Evolutionary conservation across 2,797 vertebrate species (phyloP).

Genomic region (Helostoma temminkii): DNA sequence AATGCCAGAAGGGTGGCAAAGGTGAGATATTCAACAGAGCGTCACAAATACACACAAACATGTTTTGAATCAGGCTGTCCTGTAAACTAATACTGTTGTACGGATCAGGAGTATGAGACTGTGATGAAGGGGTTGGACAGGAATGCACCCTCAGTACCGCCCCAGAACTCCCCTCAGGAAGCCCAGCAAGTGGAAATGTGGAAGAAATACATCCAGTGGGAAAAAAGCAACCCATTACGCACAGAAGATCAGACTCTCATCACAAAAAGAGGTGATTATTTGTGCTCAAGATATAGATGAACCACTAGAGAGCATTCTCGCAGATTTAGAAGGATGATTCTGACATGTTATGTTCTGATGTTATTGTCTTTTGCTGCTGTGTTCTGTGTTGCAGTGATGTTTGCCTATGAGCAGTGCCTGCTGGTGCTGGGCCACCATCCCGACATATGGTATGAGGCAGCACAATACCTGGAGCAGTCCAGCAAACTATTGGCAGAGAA

Average conservation of each 20-base stretch:
- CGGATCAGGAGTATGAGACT: constrained; percentile 94
- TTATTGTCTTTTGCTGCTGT: too few species aligned
- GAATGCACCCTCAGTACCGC: constrained; percentile 97
- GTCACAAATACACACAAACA: not conserved
- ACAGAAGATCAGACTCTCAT: constrained; percentile 99
- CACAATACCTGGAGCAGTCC: constrained; percentile 98
- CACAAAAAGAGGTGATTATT: constrained; percentile 94
- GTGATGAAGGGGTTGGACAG: constrained; percentile 99
- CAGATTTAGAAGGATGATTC: not conserved
- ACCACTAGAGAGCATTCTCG: constrained; percentile 47
- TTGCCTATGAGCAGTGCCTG: constrained; percentile 99
- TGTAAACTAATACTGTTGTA: not conserved
- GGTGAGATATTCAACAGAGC: constrained; percentile 80
- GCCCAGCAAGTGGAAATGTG: constrained; percentile 99
- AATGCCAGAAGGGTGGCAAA: constrained; percentile 98
- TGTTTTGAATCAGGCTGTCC: not conserved
- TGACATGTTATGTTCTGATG: not conserved
- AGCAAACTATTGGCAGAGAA: constrained; percentile 98
- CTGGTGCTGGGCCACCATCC: constrained; percentile 98
- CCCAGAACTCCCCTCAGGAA: constrained; percentile 98
- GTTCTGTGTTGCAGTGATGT: constrained; percentile 91
- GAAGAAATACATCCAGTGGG: constrained; percentile 99
- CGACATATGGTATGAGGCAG: constrained; percentile 99
- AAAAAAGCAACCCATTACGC: constrained; percentile 97
- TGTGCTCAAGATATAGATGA: not conserved